Percentiles rank a stretch among this genome's conserved stretches.
phyloP scores from a whole-genome alignment of 2,797 vertebrate genomes.

The Buphagus erythrorhynchus region DNA sequence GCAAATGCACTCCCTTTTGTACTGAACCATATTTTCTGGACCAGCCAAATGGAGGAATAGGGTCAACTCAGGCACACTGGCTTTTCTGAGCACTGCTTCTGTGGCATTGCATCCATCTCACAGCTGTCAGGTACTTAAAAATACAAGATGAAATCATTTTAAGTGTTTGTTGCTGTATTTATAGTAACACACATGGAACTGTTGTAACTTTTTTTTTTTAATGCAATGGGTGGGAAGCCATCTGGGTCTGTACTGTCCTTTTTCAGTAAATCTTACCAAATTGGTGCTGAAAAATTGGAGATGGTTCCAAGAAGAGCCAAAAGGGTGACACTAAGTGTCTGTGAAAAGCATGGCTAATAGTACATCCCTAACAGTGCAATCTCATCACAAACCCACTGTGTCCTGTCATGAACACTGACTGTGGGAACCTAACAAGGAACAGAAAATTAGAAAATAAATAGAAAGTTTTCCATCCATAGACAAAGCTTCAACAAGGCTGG shows the following conservation, averaged over 20 bases:
- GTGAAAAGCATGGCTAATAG: not conserved
- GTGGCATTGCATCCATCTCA: not conserved
- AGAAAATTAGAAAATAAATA: constrained; percentile 6
- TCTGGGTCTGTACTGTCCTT: not conserved
- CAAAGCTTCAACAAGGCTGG: not conserved
- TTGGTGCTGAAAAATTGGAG: not conserved
- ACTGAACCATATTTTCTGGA: not conserved
- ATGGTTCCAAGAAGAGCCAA: not conserved
- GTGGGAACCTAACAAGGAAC: not conserved
- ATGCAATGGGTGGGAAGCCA: not conserved
- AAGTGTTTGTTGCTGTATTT: not conserved
- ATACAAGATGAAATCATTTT: not conserved
- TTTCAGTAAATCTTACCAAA: not conserved
- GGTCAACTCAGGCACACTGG: not conserved
- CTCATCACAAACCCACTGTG: not conserved
- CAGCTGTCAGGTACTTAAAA: not conserved
- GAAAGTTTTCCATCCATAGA: not conserved
- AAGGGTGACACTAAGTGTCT: not conserved
- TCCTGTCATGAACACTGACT: not conserved
- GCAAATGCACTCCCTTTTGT: not conserved
- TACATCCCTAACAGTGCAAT: not conserved
- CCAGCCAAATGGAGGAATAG: not conserved
- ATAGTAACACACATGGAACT: not conserved
- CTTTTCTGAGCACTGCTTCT: not conserved
- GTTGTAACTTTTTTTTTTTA: not conserved